Conservation (phyloP, 2,888 invertebrate genomes). For the Smittia sp. region DNA sequence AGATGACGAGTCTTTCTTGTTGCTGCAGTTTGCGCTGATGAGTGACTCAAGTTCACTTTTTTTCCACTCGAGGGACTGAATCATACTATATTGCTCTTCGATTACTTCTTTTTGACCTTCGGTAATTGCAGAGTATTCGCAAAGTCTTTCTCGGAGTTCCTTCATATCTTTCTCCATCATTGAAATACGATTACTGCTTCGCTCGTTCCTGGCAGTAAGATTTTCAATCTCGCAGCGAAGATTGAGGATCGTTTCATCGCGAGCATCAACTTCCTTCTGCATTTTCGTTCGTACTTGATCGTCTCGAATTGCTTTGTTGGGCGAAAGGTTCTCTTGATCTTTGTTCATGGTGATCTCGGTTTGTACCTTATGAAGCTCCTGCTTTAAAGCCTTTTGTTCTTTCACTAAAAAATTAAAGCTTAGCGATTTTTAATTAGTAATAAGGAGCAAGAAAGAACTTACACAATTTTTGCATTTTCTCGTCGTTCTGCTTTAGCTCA, state of each 20-base stretch:
- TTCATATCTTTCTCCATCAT: conserved; percentile 25
- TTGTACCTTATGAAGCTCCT: conserved; percentile 1
- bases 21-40: conserved; percentile 46
- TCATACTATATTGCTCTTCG: conserved; percentile 42
- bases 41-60: conserved; percentile 49
- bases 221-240: conserved; percentile 22
- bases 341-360: background rate
- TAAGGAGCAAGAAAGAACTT: background rate
- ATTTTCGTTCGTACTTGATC: conserved; percentile 25
- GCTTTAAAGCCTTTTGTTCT: conserved; percentile 3
- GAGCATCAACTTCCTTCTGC: conserved; percentile 18
- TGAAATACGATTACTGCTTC: background rate
- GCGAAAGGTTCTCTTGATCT: conserved; percentile 33
- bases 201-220: background rate
- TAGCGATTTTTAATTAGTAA: background rate
- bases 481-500: conserved; percentile 48
- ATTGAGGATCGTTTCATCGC: conserved; percentile 17
- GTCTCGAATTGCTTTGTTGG: conserved; percentile 4
- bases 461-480: conserved; percentile 43
- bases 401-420: conserved; percentile 4
- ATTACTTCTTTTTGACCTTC: background rate
- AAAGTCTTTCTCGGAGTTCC: background rate
- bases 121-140: background rate
- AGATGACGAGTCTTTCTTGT: conserved; percentile 46
- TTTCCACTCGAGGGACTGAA: conserved; percentile 46